These are phyloP conservation scores for Platygyra sinensis DNA, from an alignment of 64 coral and sea anemone species.

Conservation along the genomic window DNA sequence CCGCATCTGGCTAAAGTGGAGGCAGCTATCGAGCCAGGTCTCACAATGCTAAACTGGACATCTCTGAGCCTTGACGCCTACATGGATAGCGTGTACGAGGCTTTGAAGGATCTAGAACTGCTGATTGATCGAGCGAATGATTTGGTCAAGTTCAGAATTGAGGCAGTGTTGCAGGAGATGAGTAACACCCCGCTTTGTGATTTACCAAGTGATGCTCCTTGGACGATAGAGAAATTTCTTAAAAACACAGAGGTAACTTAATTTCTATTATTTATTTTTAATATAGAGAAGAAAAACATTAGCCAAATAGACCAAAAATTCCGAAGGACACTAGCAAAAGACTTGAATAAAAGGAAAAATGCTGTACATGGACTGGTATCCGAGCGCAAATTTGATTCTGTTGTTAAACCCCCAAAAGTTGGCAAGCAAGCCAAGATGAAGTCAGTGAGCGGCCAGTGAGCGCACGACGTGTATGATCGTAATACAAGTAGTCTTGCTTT, in stretches of 20 bases:
- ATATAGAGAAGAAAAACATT: no score
- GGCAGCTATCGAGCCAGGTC: conserved; percentile 90
- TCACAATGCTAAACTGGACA: conserved; percentile 98
- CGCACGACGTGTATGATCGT: no score
- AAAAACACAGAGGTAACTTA: conserved; percentile 88
- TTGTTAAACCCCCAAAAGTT: no score
- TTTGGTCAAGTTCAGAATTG: conserved; percentile 91
- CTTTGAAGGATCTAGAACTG: conserved; percentile 82
- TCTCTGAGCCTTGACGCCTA: conserved; percentile 90
- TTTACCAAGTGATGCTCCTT: conserved; percentile 75
- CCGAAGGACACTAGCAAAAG: no score
- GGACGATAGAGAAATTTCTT: conserved; percentile 92
- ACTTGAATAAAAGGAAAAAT: no score
- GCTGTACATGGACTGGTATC: no score
- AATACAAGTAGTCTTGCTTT: no score
- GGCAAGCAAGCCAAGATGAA: no score
- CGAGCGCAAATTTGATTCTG: no score
- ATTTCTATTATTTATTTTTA: neutral
- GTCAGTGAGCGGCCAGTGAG: neutral
- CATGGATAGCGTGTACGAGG: conserved; percentile 92
- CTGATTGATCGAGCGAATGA: conserved; percentile 92
- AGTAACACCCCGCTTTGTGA: conserved; percentile 79
- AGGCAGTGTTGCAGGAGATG: conserved; percentile 96
- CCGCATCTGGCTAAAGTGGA: conserved; percentile 95
- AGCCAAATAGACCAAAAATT: no score